Evolutionary conservation across 1,140 invertebrate species (phyloP), one percentile per base, ranked within the genome.

Genomic region (Idris sp.): DNA sequence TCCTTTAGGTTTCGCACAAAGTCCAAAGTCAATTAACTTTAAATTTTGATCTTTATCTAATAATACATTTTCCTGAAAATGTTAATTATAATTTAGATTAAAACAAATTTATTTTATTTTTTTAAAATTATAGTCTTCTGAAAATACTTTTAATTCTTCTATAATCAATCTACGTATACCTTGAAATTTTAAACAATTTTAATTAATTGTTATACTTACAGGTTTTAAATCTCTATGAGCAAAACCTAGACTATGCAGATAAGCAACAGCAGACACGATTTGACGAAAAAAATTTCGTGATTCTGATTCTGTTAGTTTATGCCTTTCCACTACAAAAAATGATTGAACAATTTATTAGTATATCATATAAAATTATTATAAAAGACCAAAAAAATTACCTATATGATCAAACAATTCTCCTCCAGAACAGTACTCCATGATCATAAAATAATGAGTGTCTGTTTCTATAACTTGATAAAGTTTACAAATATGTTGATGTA

Each of bases 11-110:
- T 93, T 93, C 1, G 95, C 94, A 89, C 95, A 96, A 5, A 97
- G 86, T 22, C 96, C 96, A 90, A 97, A 97, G 85, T 97, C 95
- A 74, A 97, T 97, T 33, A 97, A 82, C 82, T 96, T 96, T 11
- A 97, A 86, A 79, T 93, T 92, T 65, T 95, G 90, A 43, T 94
- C 90, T 79, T 91, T 91, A 77, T 96, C 93, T 41, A 97, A 81
- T 15, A 97, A 84, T 38, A 97, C 89, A 86, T 97, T 96, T 88
- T 96, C 94, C 92, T 93, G 76, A 22, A 35, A 49, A 4, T 2
- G 7, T 3, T n/a, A 13, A 40, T 40, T 2, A 2, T 4, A 3
- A 1, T 15, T 15, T 33, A 1, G 11, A 33, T n/a, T 33, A 4
- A 36, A 15, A 36, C 28, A 30, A 30, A n/a, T 30, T 22, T 6